phyloP scores from a whole-genome alignment of 2,888 invertebrate species.

The Laspeyria flexula region DNA sequence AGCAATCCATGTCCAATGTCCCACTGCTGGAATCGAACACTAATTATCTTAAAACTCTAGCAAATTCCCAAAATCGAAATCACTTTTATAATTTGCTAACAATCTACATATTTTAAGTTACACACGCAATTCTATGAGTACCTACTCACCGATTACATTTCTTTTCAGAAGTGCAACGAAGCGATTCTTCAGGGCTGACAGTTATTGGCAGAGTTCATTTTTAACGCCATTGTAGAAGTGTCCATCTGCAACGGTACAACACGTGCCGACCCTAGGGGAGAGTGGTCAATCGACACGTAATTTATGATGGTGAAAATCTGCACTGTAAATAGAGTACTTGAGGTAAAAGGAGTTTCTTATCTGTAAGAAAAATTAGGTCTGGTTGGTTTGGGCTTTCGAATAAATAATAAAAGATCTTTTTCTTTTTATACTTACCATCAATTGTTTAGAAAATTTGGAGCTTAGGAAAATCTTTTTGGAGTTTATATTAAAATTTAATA shows the following conservation, averaged over 20 bases:
- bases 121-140: slow-evolving; percentile 43
- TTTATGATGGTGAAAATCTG: slow-evolving; percentile 61
- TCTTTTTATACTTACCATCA: too few species aligned
- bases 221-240: slow-evolving; percentile 78
- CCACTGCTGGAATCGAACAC: too few species aligned
- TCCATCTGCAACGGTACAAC: slow-evolving; percentile 58
- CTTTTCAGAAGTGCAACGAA: slow-evolving; percentile 54
- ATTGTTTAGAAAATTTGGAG: too few species aligned
- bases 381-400: background rate
- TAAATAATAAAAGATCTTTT: too few species aligned
- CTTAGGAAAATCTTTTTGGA: too few species aligned
- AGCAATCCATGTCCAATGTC: too few species aligned
- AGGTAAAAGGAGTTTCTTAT: background rate
- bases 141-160: slow-evolving; percentile 38
- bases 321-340: slow-evolving; percentile 11
- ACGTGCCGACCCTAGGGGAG: slow-evolving; percentile 54
- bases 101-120: slow-evolving; percentile 20
- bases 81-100: background rate
- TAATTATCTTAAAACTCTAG: too few species aligned
- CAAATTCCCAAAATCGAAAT: too few species aligned
- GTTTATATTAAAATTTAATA: too few species aligned
- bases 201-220: slow-evolving; percentile 73
- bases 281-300: slow-evolving; percentile 70
- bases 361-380: background rate
- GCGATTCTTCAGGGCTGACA: slow-evolving; percentile 74